A percentile compares a stretch with the other conserved stretches of the same genome.
Conservation (phyloP, 2,113 vertebrate genomes). For the Vulpes ferrilata region DNA sequence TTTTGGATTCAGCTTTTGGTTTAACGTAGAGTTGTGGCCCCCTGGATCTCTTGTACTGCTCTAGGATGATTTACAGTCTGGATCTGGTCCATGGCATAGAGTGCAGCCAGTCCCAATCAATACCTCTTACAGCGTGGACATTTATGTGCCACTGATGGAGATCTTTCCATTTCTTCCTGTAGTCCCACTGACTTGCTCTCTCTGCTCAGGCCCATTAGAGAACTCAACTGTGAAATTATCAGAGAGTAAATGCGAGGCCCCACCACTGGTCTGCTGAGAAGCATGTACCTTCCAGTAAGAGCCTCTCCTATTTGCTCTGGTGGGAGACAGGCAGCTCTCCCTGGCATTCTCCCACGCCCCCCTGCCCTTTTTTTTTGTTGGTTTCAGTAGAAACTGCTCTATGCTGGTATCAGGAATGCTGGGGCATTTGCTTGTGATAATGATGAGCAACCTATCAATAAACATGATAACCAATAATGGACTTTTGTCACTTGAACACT, state of each 20-base stretch:
- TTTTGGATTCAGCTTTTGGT: background rate
- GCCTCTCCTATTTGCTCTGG: background rate
- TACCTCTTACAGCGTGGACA: conserved; percentile 40
- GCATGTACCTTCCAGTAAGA: background rate
- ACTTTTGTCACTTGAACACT: background rate
- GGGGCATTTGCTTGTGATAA: background rate
- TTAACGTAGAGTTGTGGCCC: background rate
- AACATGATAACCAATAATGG: background rate
- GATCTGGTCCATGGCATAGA: background rate
- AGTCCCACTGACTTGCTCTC: conserved; percentile 26
- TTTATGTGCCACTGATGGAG: conserved; percentile 15
- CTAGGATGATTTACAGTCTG: background rate
- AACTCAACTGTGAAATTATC: conserved; percentile 61
- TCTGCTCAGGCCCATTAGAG: conserved; percentile 22
- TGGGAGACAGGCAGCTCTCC: background rate
- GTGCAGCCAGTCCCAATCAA: background rate
- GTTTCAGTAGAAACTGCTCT: background rate
- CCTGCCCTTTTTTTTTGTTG: too few species aligned
- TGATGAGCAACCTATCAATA: background rate
- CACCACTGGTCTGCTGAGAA: background rate
- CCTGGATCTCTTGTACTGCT: background rate
- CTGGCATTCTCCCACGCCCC: background rate
- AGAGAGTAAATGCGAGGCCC: background rate
- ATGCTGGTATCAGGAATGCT: background rate
- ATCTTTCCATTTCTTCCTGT: conserved; percentile 54